phyloP scores from a whole-genome alignment of 2,797 vertebrate genomes.

The Gouania willdenowi region DNA sequence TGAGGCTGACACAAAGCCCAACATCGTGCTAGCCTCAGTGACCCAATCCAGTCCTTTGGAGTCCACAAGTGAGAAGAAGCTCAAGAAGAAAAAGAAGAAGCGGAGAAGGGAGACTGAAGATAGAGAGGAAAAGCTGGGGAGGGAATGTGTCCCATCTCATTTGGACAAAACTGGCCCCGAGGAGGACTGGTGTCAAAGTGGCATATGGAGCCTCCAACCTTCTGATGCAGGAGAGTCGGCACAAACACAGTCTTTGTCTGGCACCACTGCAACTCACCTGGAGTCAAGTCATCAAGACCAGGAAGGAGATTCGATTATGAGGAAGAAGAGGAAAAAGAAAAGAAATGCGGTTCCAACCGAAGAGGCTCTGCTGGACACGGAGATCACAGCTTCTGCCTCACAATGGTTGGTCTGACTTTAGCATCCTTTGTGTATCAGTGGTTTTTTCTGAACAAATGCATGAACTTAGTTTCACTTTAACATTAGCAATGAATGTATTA shows the following conservation, averaged over 20 bases:
- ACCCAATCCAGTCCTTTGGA: slow-evolving; percentile 1
- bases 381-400: slow-evolving; percentile 5
- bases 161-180: slow-evolving; percentile 53
- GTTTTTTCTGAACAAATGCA: too few species aligned
- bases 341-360: slow-evolving; percentile 39
- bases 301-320: slow-evolving; percentile 5
- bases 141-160: slow-evolving; percentile 40
- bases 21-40: not conserved
- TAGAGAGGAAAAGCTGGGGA: not conserved
- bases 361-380: slow-evolving; percentile 32
- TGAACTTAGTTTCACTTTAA: too few species aligned
- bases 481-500: too few species aligned
- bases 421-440: too few species aligned
- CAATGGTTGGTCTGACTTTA: slow-evolving; percentile 52
- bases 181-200: slow-evolving; percentile 76
- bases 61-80: slow-evolving; percentile 30
- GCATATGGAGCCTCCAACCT: slow-evolving; percentile 63
- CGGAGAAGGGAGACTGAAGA: slow-evolving; percentile 46
- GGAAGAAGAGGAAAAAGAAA: slow-evolving; percentile 59
- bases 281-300: slow-evolving; percentile 12
- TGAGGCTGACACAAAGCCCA: slow-evolving; percentile 20
- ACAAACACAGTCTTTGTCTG: slow-evolving; percentile 2
- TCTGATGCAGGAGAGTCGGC: slow-evolving; percentile 12
- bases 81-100: slow-evolving; percentile 69
- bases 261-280: not conserved